These are phyloP conservation scores for Gavialis gangeticus DNA, from an alignment of 2,113 vertebrate genomes.

Conservation along the genomic window DNA sequence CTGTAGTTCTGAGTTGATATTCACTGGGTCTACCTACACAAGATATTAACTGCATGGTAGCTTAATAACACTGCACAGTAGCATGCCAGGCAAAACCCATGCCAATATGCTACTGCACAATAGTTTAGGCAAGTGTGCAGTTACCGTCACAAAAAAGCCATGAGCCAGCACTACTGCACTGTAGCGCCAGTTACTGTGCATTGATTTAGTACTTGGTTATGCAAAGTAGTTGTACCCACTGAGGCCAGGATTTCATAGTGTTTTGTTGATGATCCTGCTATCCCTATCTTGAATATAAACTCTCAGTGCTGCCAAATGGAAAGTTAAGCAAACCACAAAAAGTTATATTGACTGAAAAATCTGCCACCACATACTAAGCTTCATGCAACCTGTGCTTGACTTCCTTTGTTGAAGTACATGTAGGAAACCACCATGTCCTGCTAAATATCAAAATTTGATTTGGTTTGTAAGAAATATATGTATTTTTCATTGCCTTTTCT, in stretches of 20 bases:
- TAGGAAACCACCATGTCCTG: not conserved
- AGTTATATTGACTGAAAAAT: not conserved
- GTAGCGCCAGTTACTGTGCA: no score
- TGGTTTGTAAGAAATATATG: not conserved
- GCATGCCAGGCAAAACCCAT: not conserved
- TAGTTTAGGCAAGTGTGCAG: not conserved
- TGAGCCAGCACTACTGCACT: no score
- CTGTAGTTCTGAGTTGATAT: no score
- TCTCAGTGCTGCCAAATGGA: not conserved
- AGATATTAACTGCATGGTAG: no score
- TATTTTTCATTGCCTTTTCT: not conserved
- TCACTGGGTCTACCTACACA: no score
- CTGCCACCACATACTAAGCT: not conserved
- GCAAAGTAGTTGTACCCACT: no score
- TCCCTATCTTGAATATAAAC: not conserved
- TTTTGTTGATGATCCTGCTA: not conserved
- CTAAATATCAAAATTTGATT: conserved; percentile 5
- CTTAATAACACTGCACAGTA: no score
- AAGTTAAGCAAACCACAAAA: not conserved
- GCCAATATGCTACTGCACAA: not conserved
- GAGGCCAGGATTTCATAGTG: not conserved
- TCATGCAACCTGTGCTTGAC: not conserved
- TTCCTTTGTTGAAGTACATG: not conserved
- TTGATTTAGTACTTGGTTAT: no score
- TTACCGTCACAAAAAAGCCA: no score